Conservation (phyloP, 1,140 invertebrate genomes). For the Portunus trituberculatus region DNA sequence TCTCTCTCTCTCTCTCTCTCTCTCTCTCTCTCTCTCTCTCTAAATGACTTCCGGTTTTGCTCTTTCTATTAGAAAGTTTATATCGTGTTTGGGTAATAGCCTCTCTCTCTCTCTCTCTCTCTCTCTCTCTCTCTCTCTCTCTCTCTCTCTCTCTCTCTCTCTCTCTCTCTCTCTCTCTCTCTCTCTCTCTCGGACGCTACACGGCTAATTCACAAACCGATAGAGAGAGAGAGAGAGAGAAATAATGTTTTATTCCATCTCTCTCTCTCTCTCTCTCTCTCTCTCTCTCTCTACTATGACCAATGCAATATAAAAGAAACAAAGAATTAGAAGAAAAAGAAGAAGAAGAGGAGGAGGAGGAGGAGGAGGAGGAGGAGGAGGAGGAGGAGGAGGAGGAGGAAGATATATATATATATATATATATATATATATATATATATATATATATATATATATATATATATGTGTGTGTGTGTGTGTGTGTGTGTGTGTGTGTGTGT, state of each 20-base stretch:
- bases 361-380: not conserved
- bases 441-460: not conserved
- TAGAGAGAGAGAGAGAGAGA: too few species aligned
- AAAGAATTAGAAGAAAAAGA: not conserved
- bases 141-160: not conserved
- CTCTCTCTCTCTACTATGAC: not conserved
- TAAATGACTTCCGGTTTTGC: too few species aligned
- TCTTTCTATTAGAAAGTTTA: too few species aligned
- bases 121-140: too few species aligned
- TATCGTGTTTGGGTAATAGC: too few species aligned
- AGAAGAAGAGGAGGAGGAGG: not conserved
- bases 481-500: not conserved
- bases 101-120: too few species aligned
- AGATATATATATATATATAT: not conserved
- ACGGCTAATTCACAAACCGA: not conserved
- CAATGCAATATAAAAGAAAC: not conserved
- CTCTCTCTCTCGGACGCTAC: too few species aligned
- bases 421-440: not conserved
- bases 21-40: too few species aligned
- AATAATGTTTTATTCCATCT: too few species aligned
- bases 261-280: too few species aligned
- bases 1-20: too few species aligned
- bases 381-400: too few species aligned
- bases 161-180: not conserved
- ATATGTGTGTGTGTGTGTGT: not conserved